These are phyloP conservation scores for Caenorhabditis virilis DNA, from an alignment of 2,888 invertebrate genomes.

Conservation along the genomic window DNA sequence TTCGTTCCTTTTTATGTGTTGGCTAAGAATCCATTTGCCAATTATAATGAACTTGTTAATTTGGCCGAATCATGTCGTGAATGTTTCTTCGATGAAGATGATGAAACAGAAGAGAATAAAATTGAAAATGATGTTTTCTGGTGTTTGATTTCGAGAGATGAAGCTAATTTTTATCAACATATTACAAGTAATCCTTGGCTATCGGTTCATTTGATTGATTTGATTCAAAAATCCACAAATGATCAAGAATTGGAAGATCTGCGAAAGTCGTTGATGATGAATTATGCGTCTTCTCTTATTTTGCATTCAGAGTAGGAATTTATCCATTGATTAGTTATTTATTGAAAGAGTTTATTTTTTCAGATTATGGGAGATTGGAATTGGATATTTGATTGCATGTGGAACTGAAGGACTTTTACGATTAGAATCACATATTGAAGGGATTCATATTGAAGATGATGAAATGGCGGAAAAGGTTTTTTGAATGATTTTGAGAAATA, in stretches of 20 bases:
- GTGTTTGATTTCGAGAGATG: conserved; percentile 26
- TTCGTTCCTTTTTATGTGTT: conserved; percentile 44
- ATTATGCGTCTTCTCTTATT: conserved; percentile 35
- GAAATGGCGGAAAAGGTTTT: conserved; percentile 37
- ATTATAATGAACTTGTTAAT: conserved; percentile 21
- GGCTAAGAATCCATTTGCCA: conserved; percentile 30
- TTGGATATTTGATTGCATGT: conserved; percentile 38
- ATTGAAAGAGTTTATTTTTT: background rate
- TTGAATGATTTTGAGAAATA: no score
- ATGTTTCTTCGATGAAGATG: conserved; percentile 11
- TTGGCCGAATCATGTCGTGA: conserved; percentile 24
- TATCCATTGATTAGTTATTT: background rate
- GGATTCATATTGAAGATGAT: conserved; percentile 41
- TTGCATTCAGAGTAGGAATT: conserved; percentile 28
- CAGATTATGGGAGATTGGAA: conserved; percentile 48
- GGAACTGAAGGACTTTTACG: conserved; percentile 37
- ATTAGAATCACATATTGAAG: conserved; percentile 39
- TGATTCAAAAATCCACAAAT: conserved; percentile 27
- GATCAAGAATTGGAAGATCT: conserved; percentile 26
- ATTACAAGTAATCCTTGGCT: conserved; percentile 45
- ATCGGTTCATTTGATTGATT: conserved; percentile 44
- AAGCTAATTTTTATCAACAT: conserved; percentile 23
- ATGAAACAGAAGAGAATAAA: conserved; percentile 10
- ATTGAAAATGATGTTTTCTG: conserved; percentile 28
- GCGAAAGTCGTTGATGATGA: conserved; percentile 21